A percentile compares a stretch with the other conserved stretches of the same genome.
Conservation (phyloP, 1,140 invertebrate genomes). For the Caligus rogercresseyi region DNA sequence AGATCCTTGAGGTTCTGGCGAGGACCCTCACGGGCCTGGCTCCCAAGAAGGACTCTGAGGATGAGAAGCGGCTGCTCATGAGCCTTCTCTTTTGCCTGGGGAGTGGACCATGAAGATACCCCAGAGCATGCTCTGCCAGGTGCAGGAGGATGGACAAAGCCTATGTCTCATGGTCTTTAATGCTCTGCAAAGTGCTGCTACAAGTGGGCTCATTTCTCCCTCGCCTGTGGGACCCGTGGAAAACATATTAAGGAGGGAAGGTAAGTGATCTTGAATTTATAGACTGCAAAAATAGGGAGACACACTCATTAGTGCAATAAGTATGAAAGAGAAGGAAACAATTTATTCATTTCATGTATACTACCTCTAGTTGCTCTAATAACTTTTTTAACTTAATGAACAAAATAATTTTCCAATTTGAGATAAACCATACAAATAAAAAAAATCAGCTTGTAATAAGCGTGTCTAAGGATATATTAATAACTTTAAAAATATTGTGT, state of each 20-base stretch:
- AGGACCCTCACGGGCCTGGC: conserved; percentile 19
- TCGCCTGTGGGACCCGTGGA: conserved; percentile 1
- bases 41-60: conserved; percentile 28
- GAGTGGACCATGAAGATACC: conserved; percentile 76
- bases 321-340: no score
- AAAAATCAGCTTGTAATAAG: no score
- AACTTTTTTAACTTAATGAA: no score
- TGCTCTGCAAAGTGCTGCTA: conserved; percentile 23
- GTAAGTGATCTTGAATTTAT: no score
- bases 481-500: no score
- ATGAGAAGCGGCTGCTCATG: conserved; percentile 50
- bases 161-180: conserved; percentile 43
- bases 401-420: no score
- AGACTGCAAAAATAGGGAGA: no score
- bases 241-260: background rate
- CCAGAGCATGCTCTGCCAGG: conserved; percentile 31
- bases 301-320: no score
- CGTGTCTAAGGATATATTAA: no score
- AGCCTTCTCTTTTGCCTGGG: conserved; percentile 71
- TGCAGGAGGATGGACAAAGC: conserved; percentile 27
- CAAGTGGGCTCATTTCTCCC: background rate
- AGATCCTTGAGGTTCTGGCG: conserved; percentile 44
- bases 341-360: no score
- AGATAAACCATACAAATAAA: no score
- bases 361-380: no score